Conservation (phyloP, 2,888 invertebrate genomes). For the Zootermopsis nevadensis region DNA sequence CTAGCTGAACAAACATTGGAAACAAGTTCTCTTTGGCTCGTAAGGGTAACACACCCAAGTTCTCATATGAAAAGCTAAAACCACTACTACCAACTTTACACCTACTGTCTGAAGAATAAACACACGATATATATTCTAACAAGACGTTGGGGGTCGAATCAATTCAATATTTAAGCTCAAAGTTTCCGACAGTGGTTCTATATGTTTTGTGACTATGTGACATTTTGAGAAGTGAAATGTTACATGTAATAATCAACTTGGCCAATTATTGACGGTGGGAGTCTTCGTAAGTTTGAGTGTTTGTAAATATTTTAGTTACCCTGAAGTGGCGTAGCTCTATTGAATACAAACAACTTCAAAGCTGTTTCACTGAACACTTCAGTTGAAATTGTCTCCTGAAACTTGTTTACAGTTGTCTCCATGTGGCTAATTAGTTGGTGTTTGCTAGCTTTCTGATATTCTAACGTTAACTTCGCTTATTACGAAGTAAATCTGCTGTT, state of each 20-base stretch:
- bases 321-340: background rate
- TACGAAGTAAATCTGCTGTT: background rate
- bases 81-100: background rate
- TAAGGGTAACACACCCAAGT: constrained; percentile 7
- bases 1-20: background rate
- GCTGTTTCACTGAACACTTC: background rate
- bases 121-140: background rate
- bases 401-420: background rate
- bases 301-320: background rate
- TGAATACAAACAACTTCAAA: background rate
- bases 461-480: background rate
- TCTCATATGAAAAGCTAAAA: background rate
- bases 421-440: background rate
- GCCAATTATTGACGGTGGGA: background rate
- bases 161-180: background rate
- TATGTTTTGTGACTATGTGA: background rate
- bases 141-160: constrained; percentile 3
- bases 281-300: background rate
- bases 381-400: background rate
- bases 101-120: background rate
- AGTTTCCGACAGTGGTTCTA: background rate
- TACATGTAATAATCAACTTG: background rate
- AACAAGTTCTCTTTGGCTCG: background rate
- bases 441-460: background rate
- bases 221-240: background rate